phyloP scores from a whole-genome alignment of 2,113 vertebrate genomes.

The Chiloscyllium plagiosum region DNA sequence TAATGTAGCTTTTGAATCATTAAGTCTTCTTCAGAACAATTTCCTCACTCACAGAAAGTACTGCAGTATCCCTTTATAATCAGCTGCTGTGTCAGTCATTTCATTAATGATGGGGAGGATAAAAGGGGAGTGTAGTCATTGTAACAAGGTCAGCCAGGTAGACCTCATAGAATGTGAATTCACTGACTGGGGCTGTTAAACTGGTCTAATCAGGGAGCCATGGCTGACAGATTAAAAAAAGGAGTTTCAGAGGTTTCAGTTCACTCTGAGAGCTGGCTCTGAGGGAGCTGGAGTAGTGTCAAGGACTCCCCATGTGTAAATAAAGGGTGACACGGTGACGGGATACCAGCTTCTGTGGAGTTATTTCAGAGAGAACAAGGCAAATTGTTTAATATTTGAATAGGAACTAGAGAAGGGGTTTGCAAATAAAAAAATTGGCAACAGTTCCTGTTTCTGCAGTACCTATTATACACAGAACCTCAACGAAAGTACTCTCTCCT shows the following conservation, averaged over 20 bases:
- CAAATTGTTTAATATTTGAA: not conserved
- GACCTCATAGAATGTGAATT: too few relatives aligned
- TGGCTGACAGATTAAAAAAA: too few relatives aligned
- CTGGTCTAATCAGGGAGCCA: too few relatives aligned
- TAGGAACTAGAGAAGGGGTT: not conserved
- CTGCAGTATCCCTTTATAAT: not conserved
- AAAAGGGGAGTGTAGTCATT: not conserved
- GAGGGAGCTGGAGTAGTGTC: too few relatives aligned
- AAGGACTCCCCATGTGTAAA: too few relatives aligned
- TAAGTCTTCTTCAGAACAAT: not conserved
- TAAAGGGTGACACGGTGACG: too few relatives aligned
- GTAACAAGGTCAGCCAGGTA: too few relatives aligned
- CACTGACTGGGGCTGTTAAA: too few relatives aligned
- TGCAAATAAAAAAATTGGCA: not conserved
- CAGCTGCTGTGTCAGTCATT: not conserved
- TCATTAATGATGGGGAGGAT: not conserved
- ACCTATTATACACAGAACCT: not conserved
- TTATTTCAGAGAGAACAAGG: not conserved
- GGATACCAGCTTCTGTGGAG: too few relatives aligned
- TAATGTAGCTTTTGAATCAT: not conserved
- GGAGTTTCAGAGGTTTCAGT: too few relatives aligned
- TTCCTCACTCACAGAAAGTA: not conserved
- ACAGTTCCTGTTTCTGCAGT: not conserved
- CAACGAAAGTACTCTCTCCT: not conserved
- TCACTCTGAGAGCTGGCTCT: too few relatives aligned